Percentiles rank a stretch among this genome's conserved stretches.
phyloP scores from a whole-genome alignment of 2,888 invertebrate species.

The Ormyrus thymus region DNA sequence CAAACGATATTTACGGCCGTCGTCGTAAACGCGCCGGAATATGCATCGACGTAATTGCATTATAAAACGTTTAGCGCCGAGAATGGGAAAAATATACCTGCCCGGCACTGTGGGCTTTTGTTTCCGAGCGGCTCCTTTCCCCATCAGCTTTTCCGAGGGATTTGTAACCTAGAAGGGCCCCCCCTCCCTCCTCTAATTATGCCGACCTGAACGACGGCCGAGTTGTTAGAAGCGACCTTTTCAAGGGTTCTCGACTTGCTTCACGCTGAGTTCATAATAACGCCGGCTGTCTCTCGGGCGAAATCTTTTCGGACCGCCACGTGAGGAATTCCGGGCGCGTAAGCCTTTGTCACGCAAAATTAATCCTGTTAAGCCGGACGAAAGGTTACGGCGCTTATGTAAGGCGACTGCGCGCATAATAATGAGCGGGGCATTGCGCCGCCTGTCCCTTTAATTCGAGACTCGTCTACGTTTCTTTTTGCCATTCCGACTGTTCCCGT shows the following conservation, averaged over 20 bases:
- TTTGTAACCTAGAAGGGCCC: slow-evolving; percentile 37
- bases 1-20: neutral
- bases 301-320: neutral
- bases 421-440: neutral
- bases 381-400: neutral
- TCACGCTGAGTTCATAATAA: no score
- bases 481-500: no score
- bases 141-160: neutral
- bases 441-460: slow-evolving; percentile 5
- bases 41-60: neutral
- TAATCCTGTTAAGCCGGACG: slow-evolving; percentile 36
- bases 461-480: no score
- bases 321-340: slow-evolving; percentile 1
- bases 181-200: neutral
- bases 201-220: slow-evolving; percentile 13
- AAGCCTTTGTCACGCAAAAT: slow-evolving; percentile 25
- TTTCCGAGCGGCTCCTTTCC: no score
- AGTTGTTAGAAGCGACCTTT: no score
- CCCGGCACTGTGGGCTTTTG: no score
- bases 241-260: no score
- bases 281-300: no score
- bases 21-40: neutral
- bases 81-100: no score
- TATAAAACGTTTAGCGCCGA: no score
- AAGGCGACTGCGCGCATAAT: neutral